Base-by-base conservation (phyloP, 2,797 vertebrate genomes). In the Coregonus ussuriensis region DNA sequence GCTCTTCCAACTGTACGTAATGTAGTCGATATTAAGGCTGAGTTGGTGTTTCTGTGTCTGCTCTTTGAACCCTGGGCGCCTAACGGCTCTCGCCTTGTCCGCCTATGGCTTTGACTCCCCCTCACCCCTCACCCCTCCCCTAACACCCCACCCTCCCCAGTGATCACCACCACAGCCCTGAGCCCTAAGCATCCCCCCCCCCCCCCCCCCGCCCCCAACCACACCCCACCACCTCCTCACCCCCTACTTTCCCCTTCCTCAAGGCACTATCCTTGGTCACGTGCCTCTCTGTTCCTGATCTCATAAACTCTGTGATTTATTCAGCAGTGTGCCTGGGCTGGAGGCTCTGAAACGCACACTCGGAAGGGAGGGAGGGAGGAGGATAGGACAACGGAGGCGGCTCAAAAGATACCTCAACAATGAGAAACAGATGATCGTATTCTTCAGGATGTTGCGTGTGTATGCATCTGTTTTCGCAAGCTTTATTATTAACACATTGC, bases 351-450 rank as follows among this genome's bases (percentile, higher is more conserved):
- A 65, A 67, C 66, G 25, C 16, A 37, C 65, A 69, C 47, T 21
- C 51, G 18, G 14, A 3, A 51, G 56, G n/a, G 72, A 74, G 25
- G 14, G 15, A 70, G 18, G 54, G 15, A 35, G 72, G 18, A 16
- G 68, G 56, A 53, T 67, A 75, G 51, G 72, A 76, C 80, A 75
- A 54, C 78, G 73, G 77, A 77, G 70, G 73, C 25, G 4, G 83
- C 81, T 82, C 83, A 81, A 33, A 84, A 88, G 86, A 92, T 92
- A 92, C 90, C 89, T 89, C 77, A 76, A 82, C 86, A 91, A 93
- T 87, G 83, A 91, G 84, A 91, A 93, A 82, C 92, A 93, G 90
- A 93, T 93, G 90, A 91, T 47, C 6, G 21, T 80, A 79, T 84
- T 90, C 79, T 67, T 80, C 59, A 71, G 85, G 74, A 68, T 75